Percentiles rank a stretch among this genome's conserved stretches.
phyloP scores from a whole-genome alignment of 2,888 invertebrate species.

The Cordilura impudica region DNA sequence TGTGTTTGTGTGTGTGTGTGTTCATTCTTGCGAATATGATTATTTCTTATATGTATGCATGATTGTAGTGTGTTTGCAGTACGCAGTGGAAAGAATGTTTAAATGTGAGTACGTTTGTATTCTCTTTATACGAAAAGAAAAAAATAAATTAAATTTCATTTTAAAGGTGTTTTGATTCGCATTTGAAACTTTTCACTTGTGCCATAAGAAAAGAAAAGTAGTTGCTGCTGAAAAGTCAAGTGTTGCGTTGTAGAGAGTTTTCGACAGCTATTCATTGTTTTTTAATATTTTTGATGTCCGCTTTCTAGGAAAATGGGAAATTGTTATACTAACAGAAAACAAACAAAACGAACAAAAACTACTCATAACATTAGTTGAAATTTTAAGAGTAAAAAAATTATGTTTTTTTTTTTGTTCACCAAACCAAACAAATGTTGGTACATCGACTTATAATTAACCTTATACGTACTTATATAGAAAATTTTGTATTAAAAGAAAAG shows the following conservation, averaged over 20 bases:
- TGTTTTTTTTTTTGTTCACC: too few species aligned
- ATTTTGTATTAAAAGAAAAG: too few species aligned
- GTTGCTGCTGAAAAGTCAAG: background rate
- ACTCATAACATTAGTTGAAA: too few species aligned
- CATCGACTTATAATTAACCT: too few species aligned
- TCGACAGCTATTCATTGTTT: background rate
- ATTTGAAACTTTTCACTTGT: background rate
- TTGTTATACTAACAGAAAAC: too few species aligned
- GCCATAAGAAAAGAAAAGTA: background rate
- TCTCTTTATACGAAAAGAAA: background rate
- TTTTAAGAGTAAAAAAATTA: too few species aligned
- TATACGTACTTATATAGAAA: too few species aligned
- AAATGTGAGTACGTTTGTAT: background rate
- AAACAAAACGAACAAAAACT: too few species aligned
- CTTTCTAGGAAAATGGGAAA: background rate
- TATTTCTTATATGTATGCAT: constrained; percentile 32
- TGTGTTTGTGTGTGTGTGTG: background rate
- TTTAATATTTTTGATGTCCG: background rate
- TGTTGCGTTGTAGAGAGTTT: background rate
- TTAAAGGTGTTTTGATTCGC: background rate
- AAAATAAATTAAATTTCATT: background rate
- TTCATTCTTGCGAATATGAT: background rate
- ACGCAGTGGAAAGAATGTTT: background rate
- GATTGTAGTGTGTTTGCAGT: constrained; percentile 38
- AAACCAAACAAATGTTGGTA: too few species aligned